Evolutionary conservation across 2,113 vertebrate genomes (phyloP).

Genomic region (Nipponia nippon): DNA sequence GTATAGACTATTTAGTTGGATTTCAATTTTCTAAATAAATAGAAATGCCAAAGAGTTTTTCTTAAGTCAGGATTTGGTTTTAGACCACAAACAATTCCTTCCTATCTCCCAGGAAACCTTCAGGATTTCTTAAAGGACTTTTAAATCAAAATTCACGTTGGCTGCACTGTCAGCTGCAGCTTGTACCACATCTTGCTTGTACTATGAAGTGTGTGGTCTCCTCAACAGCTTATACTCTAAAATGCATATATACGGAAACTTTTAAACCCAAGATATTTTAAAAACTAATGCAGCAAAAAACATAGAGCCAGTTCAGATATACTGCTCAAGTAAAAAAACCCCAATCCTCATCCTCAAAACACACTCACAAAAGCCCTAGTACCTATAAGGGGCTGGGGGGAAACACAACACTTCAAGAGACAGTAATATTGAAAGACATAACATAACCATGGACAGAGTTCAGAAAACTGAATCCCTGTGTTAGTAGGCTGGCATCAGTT

Average conservation of each 20-base stretch:
- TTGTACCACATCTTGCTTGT: background rate
- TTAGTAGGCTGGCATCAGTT: background rate
- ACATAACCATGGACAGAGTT: background rate
- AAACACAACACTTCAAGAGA: background rate
- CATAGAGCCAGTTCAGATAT: background rate
- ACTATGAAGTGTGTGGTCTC: background rate
- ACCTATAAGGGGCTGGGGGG: background rate
- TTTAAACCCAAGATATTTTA: background rate
- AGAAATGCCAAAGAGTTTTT: background rate
- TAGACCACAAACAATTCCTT: background rate
- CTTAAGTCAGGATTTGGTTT: background rate
- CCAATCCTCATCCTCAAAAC: background rate
- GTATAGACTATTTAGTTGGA: background rate
- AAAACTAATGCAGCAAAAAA: background rate
- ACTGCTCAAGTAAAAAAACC: background rate
- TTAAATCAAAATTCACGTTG: background rate
- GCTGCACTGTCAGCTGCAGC: background rate
- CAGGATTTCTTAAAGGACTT: background rate
- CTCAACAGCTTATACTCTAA: background rate
- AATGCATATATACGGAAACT: background rate
- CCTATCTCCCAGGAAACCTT: background rate
- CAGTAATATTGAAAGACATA: background rate
- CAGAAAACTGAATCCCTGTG: background rate
- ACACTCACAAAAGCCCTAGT: background rate
- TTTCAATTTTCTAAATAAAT: constrained; percentile 51